Evolutionary conservation across 1,140 invertebrate genomes (phyloP).

Genomic region (Melipona quadrifasciata): DNA sequence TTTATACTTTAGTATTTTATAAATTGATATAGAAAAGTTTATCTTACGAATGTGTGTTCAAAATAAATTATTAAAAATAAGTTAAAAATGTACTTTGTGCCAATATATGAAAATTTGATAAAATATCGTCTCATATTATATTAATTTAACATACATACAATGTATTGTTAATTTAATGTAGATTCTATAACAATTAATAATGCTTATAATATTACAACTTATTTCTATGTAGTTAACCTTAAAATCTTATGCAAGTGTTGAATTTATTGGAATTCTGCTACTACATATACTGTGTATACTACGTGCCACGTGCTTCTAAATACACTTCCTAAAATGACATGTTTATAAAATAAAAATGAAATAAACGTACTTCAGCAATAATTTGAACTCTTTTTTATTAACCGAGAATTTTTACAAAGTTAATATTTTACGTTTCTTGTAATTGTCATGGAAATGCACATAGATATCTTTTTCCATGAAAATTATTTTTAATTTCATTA

Average conservation of each 20-base stretch:
- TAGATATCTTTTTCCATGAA: neutral
- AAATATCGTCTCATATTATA: conserved; percentile 58
- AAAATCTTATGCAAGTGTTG: neutral
- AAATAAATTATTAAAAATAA: neutral
- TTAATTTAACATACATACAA: neutral
- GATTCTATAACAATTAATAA: neutral
- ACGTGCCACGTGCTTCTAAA: neutral
- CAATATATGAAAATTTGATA: conserved; percentile 73
- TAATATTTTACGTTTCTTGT: too few species aligned
- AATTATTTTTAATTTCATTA: neutral
- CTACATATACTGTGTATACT: neutral
- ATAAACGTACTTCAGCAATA: neutral
- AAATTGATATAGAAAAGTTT: neutral
- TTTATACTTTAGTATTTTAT: neutral
- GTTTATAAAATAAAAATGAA: neutral
- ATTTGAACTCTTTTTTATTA: too few species aligned
- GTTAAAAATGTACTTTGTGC: conserved; percentile 68
- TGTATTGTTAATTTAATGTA: neutral
- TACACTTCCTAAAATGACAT: neutral
- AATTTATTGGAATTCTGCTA: neutral
- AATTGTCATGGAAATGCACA: neutral
- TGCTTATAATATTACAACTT: too few species aligned
- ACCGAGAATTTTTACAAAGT: too few species aligned
- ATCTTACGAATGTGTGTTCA: neutral
- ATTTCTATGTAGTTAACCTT: neutral